Evolutionary conservation across 2,888 invertebrate species (phyloP), one percentile per base, ranked within the genome.

Genomic region (Hemistola chrysoprasaria): DNA sequence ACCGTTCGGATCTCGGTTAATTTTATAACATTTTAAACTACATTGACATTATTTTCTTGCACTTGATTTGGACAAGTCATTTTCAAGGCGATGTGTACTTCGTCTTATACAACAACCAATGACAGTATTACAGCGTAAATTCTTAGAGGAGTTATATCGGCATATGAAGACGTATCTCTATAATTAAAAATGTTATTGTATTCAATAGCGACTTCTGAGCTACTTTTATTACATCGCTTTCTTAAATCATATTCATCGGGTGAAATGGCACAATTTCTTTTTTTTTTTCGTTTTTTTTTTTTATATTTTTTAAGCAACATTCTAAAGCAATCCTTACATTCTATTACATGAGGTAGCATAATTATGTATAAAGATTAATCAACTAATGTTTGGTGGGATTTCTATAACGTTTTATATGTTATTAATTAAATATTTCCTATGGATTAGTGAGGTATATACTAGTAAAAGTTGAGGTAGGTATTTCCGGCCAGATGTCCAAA

Each of bases 301-400:
- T 32, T 21, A 23, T 23, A 41, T 50, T 48, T 45, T 63, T 53
- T 35, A 64, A 58, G 65, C 63, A 59, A 67, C 57, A 52, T 58
- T 56, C 57, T 68, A 62, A 52, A 63, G 59, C 57, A 48, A 56
- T 57, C 49, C 64, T 66, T 56, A 56, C 50, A 54, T 40, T n/a
- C 54, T 58, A 49, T 47, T 46, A 55, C 49, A 78, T 87, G 87
- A 87, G 87, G 87, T 87, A 87, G 86, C 71, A 75, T 74, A 67
- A 78, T 77, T 77, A 84, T 81, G 79, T 77, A 81, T 79, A 54
- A 80, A 75, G 71, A 75, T 75, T 71, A 79, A 62, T 66, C 58
- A 71, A 66, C 75, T 84, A 81, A 79, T 66, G 81, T 82, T 85
- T 85, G 87, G 87, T 87, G 87, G 87, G 87, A 85, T 83, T 75